These are phyloP conservation scores for Orthochromis malagaraziensis DNA, from an alignment of 2,113 vertebrate species.

Conservation along the genomic window DNA sequence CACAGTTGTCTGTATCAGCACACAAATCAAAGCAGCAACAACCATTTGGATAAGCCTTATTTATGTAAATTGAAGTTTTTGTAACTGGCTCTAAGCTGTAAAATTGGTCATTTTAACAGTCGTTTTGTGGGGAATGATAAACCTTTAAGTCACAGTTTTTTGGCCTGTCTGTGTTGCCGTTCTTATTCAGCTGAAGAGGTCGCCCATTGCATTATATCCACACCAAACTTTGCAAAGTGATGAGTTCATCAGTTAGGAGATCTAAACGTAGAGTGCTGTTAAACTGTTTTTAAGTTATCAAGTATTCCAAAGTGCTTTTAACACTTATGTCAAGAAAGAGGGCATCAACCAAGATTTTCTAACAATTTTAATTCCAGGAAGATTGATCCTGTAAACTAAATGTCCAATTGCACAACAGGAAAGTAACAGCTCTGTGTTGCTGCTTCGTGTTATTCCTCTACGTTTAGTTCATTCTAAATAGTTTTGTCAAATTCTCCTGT, in stretches of 20 bases:
- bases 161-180: background rate
- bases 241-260: background rate
- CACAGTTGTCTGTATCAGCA: background rate
- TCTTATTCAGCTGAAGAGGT: background rate
- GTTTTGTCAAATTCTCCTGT: background rate
- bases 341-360: slow-evolving; percentile 23
- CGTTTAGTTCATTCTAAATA: slow-evolving; percentile 29
- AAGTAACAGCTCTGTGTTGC: background rate
- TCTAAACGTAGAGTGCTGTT: background rate
- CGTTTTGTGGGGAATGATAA: background rate
- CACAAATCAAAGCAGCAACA: background rate
- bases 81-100: background rate
- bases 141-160: background rate
- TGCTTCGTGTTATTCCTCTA: background rate
- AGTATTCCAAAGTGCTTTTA: background rate
- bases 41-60: background rate
- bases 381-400: background rate
- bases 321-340: slow-evolving; percentile 9
- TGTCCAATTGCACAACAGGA: background rate
- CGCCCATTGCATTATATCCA: background rate
- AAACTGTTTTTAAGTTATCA: background rate
- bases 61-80: background rate
- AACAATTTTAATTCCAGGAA: background rate
- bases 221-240: background rate
- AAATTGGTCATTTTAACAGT: background rate